Evolutionary conservation across 2,888 invertebrate genomes (phyloP), one percentile per base, ranked within the genome.

Genomic region (Trachelus troglodyta): DNA sequence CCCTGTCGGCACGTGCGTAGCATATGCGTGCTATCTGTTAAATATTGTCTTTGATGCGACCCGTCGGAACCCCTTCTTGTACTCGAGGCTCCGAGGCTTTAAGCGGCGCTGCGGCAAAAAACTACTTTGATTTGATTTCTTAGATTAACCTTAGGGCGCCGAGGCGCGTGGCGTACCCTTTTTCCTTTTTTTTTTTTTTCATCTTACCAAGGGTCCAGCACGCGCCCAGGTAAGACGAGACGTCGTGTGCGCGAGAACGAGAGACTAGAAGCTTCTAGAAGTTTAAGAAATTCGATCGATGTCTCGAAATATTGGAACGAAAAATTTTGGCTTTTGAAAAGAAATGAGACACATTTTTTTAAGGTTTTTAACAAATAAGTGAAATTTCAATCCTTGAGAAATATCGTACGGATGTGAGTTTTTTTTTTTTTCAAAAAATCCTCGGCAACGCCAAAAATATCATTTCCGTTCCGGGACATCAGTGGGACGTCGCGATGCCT

Each of bases 31-130:
- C 69, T 86, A 85, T 87, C 88, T 86, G 88, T 89, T 88, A 87
- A 89, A 90, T 87, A 90, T 91, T 90, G 90, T 91, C 91, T 91
- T 91, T 91, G 90, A 91, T 85, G 89, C 88, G 86, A 83, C 84
- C 90, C 89, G 90, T 89, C 90, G 90, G 89, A 86, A 87, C 83
- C 87, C 85, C 85, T 87, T 86, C 87, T 85, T 79, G 80, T 82
- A 81, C 79, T 81, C 81, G 71, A 33, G 31, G 71, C 31, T 15
- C 34, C 9, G 71, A 31, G 71, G 33, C 71, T 31, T 71, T 71
- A 56, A 77, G 76, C 76, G 77, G 74, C 78, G 77, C 76, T 56
- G 76, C 81, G 81, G 82, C 84, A 88, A 88, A 89, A 89, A 89
- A 87, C 88, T 85, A 87, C 88, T 87, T 88, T 88, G 88, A 90